phyloP scores from a whole-genome alignment of 2,888 invertebrate species.

The Carpatolechia fugitivella region DNA sequence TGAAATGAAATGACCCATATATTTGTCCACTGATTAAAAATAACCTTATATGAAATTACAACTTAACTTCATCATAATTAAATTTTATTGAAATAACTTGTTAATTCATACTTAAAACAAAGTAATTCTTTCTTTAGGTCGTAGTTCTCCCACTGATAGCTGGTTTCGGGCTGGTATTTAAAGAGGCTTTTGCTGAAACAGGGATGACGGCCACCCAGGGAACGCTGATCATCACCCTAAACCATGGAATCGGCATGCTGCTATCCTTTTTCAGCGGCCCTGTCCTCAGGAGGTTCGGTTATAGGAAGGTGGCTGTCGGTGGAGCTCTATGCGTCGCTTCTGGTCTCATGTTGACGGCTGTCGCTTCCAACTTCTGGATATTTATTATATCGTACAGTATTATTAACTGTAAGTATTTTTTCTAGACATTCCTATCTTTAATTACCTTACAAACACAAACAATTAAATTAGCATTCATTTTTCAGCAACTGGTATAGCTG shows the following conservation, averaged over 20 bases:
- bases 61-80: no score
- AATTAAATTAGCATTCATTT: slow-evolving; percentile 12
- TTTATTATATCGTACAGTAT: slow-evolving; percentile 84
- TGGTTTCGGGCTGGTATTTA: slow-evolving; percentile 83
- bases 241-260: slow-evolving; percentile 84
- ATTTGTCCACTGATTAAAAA: no score
- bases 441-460: background rate
- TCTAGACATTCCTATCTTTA: background rate
- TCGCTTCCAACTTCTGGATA: slow-evolving; percentile 74
- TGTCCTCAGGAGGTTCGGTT: slow-evolving; percentile 80
- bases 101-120: background rate
- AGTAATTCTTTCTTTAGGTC: slow-evolving; percentile 46
- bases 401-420: slow-evolving; percentile 82
- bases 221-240: slow-evolving; percentile 81
- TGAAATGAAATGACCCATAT: no score
- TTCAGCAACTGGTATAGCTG: slow-evolving; percentile 82
- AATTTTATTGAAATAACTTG: no score
- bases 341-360: slow-evolving; percentile 81
- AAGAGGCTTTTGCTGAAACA: slow-evolving; percentile 79
- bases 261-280: slow-evolving; percentile 83
- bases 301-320: slow-evolving; percentile 80
- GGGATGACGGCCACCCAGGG: slow-evolving; percentile 80
- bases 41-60: no score
- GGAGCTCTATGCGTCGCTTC: slow-evolving; percentile 75
- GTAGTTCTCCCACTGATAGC: slow-evolving; percentile 80